These are phyloP conservation scores for Melanocharis versteri DNA, from an alignment of 2,113 vertebrate genomes.

Conservation along the genomic window DNA sequence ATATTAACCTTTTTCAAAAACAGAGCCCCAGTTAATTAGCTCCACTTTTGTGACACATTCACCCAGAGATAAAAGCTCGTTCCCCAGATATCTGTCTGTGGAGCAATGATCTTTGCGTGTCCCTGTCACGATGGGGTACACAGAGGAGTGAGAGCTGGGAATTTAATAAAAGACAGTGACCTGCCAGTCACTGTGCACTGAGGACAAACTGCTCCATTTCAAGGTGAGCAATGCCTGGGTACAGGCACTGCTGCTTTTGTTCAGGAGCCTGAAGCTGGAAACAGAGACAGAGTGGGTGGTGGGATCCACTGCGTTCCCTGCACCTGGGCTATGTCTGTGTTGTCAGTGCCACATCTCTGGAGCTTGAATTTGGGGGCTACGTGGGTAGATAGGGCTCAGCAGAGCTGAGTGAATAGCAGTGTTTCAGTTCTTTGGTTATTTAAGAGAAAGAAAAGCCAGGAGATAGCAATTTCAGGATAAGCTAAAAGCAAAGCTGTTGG, in stretches of 20 bases:
- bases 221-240: background rate
- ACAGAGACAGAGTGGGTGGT: background rate
- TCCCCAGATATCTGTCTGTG: slow-evolving; percentile 13
- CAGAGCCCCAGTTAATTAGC: slow-evolving; percentile 50
- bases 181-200: background rate
- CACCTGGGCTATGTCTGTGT: background rate
- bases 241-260: accelerated
- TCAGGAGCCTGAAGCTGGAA: background rate
- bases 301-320: accelerated
- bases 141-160: background rate
- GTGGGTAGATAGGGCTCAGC: background rate
- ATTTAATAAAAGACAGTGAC: slow-evolving; percentile 1
- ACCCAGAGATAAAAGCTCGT: background rate
- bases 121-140: background rate
- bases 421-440: background rate
- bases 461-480: background rate
- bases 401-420: background rate
- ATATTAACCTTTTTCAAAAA: slow-evolving; percentile 61
- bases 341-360: background rate
- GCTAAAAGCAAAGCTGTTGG: background rate
- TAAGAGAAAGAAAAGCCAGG: background rate
- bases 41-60: background rate
- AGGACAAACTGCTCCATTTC: background rate
- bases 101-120: background rate
- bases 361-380: background rate